phyloP scores from a whole-genome alignment of 2,888 invertebrate species.

The Acronicta aceris region DNA sequence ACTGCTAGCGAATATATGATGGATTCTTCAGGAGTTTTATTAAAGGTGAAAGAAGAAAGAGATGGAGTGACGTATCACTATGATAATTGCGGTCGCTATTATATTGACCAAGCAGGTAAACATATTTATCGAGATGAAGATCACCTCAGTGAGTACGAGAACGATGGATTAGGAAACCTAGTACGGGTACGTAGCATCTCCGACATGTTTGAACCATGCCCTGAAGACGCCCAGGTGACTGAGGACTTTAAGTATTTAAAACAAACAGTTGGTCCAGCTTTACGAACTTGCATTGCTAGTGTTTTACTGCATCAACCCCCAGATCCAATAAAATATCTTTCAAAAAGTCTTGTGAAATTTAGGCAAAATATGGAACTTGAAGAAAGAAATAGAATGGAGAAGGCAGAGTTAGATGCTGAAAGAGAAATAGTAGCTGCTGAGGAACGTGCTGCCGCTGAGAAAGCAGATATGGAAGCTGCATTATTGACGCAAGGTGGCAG shows the following conservation, averaged over 20 bases:
- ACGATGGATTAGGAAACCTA: slow-evolving; percentile 85
- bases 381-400: slow-evolving; percentile 73
- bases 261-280: slow-evolving; percentile 75
- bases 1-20: slow-evolving; percentile 83
- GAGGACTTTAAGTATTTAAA: slow-evolving; percentile 84
- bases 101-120: slow-evolving; percentile 77
- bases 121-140: slow-evolving; percentile 81
- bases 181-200: slow-evolving; percentile 79
- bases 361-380: slow-evolving; percentile 78
- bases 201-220: slow-evolving; percentile 77
- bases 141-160: slow-evolving; percentile 81
- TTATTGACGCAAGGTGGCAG: slow-evolving; percentile 74
- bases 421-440: slow-evolving; percentile 75
- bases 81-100: slow-evolving; percentile 83
- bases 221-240: slow-evolving; percentile 77
- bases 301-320: slow-evolving; percentile 79
- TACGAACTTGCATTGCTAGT: slow-evolving; percentile 80
- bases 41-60: slow-evolving; percentile 79
- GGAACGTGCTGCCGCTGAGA: slow-evolving; percentile 75
- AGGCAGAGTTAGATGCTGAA: slow-evolving; percentile 73
- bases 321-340: slow-evolving; percentile 83
- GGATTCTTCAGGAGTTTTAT: slow-evolving; percentile 76
- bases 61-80: slow-evolving; percentile 79
- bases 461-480: slow-evolving; percentile 72
- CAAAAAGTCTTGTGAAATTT: slow-evolving; percentile 73